Evolutionary conservation across 2,113 vertebrate genomes (phyloP), one percentile per base, ranked within the genome.

Genomic region (Mandrillus leucophaeus): DNA sequence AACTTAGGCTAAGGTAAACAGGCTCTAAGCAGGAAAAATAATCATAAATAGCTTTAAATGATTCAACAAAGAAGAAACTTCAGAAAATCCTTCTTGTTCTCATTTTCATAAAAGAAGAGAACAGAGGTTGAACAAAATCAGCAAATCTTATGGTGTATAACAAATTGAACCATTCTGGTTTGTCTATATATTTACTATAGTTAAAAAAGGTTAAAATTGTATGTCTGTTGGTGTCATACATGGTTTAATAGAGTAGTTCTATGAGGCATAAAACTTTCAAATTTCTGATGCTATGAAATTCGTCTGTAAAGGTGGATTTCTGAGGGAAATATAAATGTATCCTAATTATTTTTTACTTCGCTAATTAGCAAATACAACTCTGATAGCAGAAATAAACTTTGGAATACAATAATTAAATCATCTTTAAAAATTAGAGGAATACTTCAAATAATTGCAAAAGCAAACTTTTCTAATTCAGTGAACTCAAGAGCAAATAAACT

Each of bases 1-100:
- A 94, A 98, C 90, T 93, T 93, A 90, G 35, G 88, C 16, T 43
- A 86, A 13, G 72, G 18, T 32, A 64, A 6, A 2, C 23, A 95
- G 17, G 13, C 35, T 88, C 76, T 45, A 10, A 87, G 23, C 17
- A 86, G 57, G n/a, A 76, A 94, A 95, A 76, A 87, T 66, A 81
- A 59, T 81, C 52, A 40, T 30, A 82, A 93, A 52, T 43, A 80
- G 12, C 9, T 93, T 59, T 50, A 45, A 92, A 23, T 84, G n/a
- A 89, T 82, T 95, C 12, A 83, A 84, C 7, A 92, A 87, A 88
- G 17, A 64, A 81, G 13, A 6, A 48, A 7, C 10, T 43, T 82
- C 48, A 70, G 45, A 50, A 95, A 92, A 61, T 83, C 23, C 14
- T 50, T 43, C 8, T 73, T 55, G 23, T 8, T 45, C 2, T 97